These are phyloP conservation scores for Lobophora halterata DNA, from an alignment of 2,888 invertebrate species.

Conservation along the genomic window DNA sequence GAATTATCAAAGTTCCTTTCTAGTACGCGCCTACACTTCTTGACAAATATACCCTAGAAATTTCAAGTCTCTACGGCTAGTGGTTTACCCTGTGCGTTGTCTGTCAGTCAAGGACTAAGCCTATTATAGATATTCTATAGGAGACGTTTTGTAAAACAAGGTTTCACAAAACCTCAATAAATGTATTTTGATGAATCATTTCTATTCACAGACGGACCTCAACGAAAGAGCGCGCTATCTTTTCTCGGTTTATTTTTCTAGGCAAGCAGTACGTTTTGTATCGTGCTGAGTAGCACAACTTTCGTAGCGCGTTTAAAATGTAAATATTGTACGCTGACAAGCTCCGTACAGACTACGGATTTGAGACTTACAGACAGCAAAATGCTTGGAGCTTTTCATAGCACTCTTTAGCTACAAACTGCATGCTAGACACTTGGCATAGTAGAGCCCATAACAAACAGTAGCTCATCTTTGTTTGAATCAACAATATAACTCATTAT, in stretches of 20 bases:
- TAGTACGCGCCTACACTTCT: no score
- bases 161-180: neutral
- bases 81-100: no score
- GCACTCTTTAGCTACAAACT: constrained; percentile 15
- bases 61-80: no score
- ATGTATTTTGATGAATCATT: constrained; percentile 3
- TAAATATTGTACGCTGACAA: constrained; percentile 25
- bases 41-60: no score
- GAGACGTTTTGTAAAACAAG: neutral
- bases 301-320: constrained; percentile 24
- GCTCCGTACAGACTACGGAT: constrained; percentile 20
- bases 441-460: neutral
- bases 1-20: no score
- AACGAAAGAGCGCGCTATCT: constrained; percentile 1
- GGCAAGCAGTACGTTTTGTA: constrained; percentile 7
- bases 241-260: constrained; percentile 11
- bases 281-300: constrained; percentile 14
- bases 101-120: no score
- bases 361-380: constrained; percentile 11
- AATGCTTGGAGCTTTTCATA: constrained; percentile 29
- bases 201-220: constrained; percentile 1
- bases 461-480: no score
- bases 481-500: no score
- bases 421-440: no score
- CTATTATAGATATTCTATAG: no score